Conservation (phyloP, 35 echinoderm and acorn worm genomes). For the Anneissia japonica region DNA sequence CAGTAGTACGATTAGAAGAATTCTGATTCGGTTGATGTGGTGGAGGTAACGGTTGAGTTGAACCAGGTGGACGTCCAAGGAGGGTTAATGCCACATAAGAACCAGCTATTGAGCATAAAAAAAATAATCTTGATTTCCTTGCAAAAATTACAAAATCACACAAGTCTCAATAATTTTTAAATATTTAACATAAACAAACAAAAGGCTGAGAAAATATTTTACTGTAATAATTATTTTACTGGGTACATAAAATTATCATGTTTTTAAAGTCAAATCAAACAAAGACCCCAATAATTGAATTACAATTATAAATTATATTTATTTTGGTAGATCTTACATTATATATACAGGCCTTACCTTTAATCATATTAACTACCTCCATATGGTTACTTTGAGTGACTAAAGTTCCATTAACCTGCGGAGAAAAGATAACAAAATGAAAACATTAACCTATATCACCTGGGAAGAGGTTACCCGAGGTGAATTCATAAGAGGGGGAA, state of each 20-base stretch:
- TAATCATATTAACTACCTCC: conserved; percentile 97
- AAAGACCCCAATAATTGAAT: too few relatives aligned
- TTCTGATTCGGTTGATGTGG: background rate
- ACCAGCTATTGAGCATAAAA: conserved; percentile 41
- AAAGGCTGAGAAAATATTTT: too few relatives aligned
- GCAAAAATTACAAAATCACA: too few relatives aligned
- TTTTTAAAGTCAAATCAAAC: too few relatives aligned
- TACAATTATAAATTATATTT: too few relatives aligned
- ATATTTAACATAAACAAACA: too few relatives aligned
- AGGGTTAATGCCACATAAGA: conserved; percentile 87
- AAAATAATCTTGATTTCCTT: background rate
- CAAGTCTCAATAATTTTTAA: too few relatives aligned
- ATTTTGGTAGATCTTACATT: too few relatives aligned
- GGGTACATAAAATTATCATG: too few relatives aligned
- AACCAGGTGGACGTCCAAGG: conserved; percentile 61
- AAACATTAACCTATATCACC: background rate
- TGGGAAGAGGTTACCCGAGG: too few relatives aligned
- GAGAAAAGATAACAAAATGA: conserved; percentile 23
- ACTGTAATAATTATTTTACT: too few relatives aligned
- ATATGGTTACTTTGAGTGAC: conserved; percentile 88
- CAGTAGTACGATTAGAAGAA: background rate
- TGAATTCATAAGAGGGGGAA: too few relatives aligned
- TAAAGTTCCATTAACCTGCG: conserved; percentile 87
- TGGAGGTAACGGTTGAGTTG: conserved; percentile 22
- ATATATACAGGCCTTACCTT: conserved; percentile 82